Conservation (phyloP, 30 jellyfish, hydroid and myxozoan genomes). For the Morbakka virulenta region DNA sequence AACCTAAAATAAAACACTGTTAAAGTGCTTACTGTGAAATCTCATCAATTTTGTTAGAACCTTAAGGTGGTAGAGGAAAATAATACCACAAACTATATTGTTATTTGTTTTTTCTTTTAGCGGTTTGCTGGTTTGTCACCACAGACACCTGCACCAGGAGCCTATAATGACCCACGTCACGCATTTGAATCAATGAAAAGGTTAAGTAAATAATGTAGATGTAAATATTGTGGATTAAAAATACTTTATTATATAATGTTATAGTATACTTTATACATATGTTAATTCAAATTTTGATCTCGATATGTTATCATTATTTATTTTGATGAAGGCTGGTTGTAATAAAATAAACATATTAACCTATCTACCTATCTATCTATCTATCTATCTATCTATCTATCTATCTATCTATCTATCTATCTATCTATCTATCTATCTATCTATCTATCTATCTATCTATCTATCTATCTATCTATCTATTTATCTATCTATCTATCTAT, state of each 20-base stretch:
- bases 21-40: too few relatives aligned
- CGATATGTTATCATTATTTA: background rate
- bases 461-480: too few relatives aligned
- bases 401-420: too few relatives aligned
- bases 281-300: background rate
- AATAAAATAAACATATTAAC: too few relatives aligned
- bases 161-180: slow-evolving; percentile 81
- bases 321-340: too few relatives aligned
- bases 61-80: background rate
- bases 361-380: too few relatives aligned
- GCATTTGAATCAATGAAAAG: slow-evolving; percentile 67
- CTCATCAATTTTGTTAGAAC: background rate
- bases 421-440: too few relatives aligned
- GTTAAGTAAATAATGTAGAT: slow-evolving; percentile 25
- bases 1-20: background rate
- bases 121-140: slow-evolving; percentile 37
- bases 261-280: too few relatives aligned
- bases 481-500: too few relatives aligned
- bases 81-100: background rate
- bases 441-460: too few relatives aligned
- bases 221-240: too few relatives aligned
- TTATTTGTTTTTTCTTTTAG: slow-evolving; percentile 2
- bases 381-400: too few relatives aligned
- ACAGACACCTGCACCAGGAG: slow-evolving; percentile 76
- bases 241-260: background rate